A percentile compares a stretch with the other conserved stretches of the same genome.
These are phyloP conservation scores for Pocillopora grandis DNA, from an alignment of 92 coral and sea anemone genomes.

Conservation along the genomic window DNA sequence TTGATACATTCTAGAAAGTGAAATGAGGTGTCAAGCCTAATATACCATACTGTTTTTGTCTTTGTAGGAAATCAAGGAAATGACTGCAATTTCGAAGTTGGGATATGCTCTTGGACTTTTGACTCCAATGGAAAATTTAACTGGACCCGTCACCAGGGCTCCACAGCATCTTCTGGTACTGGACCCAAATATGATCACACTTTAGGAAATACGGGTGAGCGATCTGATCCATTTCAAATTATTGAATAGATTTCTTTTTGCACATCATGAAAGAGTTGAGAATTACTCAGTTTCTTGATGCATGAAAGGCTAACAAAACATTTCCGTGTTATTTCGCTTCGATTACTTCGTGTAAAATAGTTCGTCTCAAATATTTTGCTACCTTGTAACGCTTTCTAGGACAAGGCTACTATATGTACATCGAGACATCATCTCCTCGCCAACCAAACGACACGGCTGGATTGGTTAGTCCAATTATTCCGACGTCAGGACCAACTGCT, in stretches of 20 bases:
- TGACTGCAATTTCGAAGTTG: slow-evolving; percentile 88
- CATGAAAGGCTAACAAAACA: no score
- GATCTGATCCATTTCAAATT: neutral
- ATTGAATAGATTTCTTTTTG: no score
- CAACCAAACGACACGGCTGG: slow-evolving; percentile 92
- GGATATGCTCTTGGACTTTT: slow-evolving; percentile 78
- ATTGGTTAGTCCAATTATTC: slow-evolving; percentile 61
- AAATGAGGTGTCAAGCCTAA: neutral
- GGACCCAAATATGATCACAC: slow-evolving; percentile 94
- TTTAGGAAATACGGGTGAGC: slow-evolving; percentile 58
- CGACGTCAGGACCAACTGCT: slow-evolving; percentile 40
- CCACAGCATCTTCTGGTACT: slow-evolving; percentile 76
- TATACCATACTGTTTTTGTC: neutral
- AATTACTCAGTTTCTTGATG: no score
- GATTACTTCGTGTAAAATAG: neutral
- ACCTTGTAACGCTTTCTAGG: slow-evolving; percentile 26
- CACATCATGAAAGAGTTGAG: no score
- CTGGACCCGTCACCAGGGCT: slow-evolving; percentile 92
- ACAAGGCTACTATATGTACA: slow-evolving; percentile 74
- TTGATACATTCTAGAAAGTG: no score
- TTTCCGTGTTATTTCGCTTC: neutral
- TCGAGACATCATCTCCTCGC: slow-evolving; percentile 92
- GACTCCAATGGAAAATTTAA: slow-evolving; percentile 81
- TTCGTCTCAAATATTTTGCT: neutral
- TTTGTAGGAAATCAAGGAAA: slow-evolving; percentile 75